These are phyloP conservation scores for Cladorhizidae sp. DNA, from an alignment of 37 sponge, comb jelly and placozoan species.

Conservation along the genomic window DNA sequence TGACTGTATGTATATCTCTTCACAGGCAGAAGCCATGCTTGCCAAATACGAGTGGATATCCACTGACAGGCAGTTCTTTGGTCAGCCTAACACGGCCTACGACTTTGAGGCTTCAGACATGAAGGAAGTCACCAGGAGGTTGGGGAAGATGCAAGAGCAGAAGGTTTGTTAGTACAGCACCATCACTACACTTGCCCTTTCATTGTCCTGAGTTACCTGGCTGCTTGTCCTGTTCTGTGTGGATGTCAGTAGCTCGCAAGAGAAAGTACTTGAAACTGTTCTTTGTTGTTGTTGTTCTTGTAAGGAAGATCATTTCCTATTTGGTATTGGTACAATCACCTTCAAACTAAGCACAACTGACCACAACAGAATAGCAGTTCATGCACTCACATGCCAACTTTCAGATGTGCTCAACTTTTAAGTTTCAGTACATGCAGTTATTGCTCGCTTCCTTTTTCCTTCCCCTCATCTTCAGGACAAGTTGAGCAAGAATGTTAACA, in stretches of 20 bases:
- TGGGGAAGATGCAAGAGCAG: slow-evolving; percentile 79
- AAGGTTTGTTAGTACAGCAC: slow-evolving; percentile 74
- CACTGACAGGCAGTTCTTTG: slow-evolving; percentile 91
- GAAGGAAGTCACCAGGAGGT: slow-evolving; percentile 51
- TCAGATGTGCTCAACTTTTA: not conserved
- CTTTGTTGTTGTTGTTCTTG: no score
- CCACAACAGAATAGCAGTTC: no score
- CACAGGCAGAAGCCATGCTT: slow-evolving; percentile 78
- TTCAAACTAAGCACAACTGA: no score
- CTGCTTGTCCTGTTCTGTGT: no score
- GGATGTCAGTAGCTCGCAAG: no score
- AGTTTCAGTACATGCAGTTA: not conserved
- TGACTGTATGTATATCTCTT: not conserved
- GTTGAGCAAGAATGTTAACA: slow-evolving; percentile 91
- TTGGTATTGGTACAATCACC: no score
- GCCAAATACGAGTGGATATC: slow-evolving; percentile 95
- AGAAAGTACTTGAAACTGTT: no score
- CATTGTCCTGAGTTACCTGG: no score
- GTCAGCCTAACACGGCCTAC: slow-evolving; percentile 93
- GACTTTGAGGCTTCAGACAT: slow-evolving; percentile 84
- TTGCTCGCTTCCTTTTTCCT: not conserved
- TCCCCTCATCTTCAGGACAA: slow-evolving; percentile 58
- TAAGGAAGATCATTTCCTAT: no score
- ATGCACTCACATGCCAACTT: no score
- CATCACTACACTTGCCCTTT: no score